Evolutionary conservation across 2,113 vertebrate genomes (phyloP), one percentile per base, ranked within the genome.

Genomic region (Axis porcinus): DNA sequence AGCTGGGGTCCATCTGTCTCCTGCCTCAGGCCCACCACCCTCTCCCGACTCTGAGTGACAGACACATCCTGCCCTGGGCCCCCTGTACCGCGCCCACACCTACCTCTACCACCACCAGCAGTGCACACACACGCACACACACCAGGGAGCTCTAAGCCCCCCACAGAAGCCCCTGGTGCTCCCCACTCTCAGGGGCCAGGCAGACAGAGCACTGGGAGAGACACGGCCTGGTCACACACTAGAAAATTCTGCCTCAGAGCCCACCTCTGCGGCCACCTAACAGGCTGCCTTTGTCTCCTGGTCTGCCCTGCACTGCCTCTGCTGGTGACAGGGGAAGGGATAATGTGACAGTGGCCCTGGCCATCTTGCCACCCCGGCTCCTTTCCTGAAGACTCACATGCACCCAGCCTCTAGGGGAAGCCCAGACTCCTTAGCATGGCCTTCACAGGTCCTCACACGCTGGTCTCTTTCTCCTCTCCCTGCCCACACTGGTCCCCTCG

Each of bases 401-500:
- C 27, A 21, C 36, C 33, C 36, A 40, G n/a, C 67, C n/a, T 54
- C 40, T 12, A 5, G 47, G 55, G 16, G 81, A 40, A 43, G 64
- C 62, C 54, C 4, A 25, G 11, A 25, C 64, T 43, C 25, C 86
- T 47, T 7, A 33, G 62, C 79, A 60, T 1, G 9, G 27, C 43
- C 45, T 58, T 57, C 36, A 3, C 43, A 28, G 6, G 16, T 16
- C 52, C 52, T 70, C 30, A 11, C 4, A 45, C 2, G 16, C 93
- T 1, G 8, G 4, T 19, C 6, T 9, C 40, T 43, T 28, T 43
- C 64, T 17, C 27, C 58, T 15, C 23, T 3, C 67, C 79, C 70
- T 3, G 30, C 7, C 81, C 21, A n/a, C 67, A 11, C 4, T 0
- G 0, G 1, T 5, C 2, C 55, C 84, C 55, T 60, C 74, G 2